Conservation (phyloP, 2,113 vertebrate genomes). For the Toxotes jaculatrix region DNA sequence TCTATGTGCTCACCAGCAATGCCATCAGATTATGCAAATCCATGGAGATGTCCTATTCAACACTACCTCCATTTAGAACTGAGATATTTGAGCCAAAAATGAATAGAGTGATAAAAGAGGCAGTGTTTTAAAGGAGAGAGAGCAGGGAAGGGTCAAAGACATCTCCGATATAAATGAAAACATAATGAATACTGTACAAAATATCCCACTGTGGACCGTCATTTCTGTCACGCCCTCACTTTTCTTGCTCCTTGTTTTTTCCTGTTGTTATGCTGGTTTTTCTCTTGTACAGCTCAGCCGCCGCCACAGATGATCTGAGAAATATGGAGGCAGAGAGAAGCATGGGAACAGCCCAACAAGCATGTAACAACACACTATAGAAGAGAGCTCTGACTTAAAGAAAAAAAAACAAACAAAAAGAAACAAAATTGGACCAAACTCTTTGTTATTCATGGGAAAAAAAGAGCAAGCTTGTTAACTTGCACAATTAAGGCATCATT, state of each 20-base stretch:
- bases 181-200: slow-evolving; percentile 72
- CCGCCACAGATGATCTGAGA: slow-evolving; percentile 21
- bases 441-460: slow-evolving; percentile 84
- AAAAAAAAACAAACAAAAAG: slow-evolving; percentile 58
- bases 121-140: slow-evolving; percentile 66
- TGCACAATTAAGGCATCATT: slow-evolving; percentile 86
- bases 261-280: slow-evolving; percentile 32
- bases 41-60: slow-evolving; percentile 80
- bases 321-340: slow-evolving; percentile 34
- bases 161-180: slow-evolving; percentile 65
- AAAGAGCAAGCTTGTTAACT: slow-evolving; percentile 81
- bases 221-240: slow-evolving; percentile 40
- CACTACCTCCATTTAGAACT: slow-evolving; percentile 74
- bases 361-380: slow-evolving; percentile 53
- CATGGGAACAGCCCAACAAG: slow-evolving; percentile 77
- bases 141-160: slow-evolving; percentile 70
- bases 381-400: slow-evolving; percentile 39
- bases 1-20: slow-evolving; percentile 72
- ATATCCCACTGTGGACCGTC: slow-evolving; percentile 67
- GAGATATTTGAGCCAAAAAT: slow-evolving; percentile 79
- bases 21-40: slow-evolving; percentile 89
- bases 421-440: slow-evolving; percentile 64
- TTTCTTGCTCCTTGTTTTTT: slow-evolving; percentile 30
- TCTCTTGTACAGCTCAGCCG: not conserved
- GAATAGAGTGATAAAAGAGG: slow-evolving; percentile 78